These are phyloP conservation scores for Lacerta agilis DNA, from an alignment of 2,797 vertebrate genomes.

Conservation along the genomic window DNA sequence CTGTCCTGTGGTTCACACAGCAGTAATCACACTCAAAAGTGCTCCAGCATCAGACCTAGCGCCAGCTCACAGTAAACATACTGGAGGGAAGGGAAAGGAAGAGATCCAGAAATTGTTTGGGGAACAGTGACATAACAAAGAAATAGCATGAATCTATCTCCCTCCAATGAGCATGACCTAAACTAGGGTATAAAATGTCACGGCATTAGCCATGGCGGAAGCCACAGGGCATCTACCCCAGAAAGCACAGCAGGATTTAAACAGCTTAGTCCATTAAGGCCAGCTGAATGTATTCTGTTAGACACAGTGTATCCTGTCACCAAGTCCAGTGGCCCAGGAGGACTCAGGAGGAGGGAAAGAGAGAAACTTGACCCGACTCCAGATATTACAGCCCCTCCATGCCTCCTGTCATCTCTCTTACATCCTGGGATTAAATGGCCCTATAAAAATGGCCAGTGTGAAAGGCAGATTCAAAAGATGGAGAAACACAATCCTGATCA, in stretches of 20 bases:
- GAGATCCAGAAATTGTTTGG: not conserved
- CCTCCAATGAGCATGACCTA: not conserved
- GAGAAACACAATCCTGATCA: conserved; percentile 61
- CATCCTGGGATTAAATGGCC: conserved; percentile 66
- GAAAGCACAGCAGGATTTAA: not conserved
- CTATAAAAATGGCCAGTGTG: conserved; percentile 64
- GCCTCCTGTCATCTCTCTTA: conserved; percentile 63
- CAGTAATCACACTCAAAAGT: not conserved
- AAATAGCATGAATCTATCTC: not conserved
- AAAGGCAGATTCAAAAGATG: conserved; percentile 65
- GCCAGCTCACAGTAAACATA: not conserved
- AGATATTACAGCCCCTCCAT: conserved; percentile 37
- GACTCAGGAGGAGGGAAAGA: not conserved
- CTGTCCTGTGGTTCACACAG: not conserved
- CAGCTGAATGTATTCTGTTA: not conserved
- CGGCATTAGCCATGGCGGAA: not conserved
- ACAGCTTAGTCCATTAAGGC: not conserved
- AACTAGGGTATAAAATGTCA: not conserved
- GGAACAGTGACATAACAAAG: not conserved
- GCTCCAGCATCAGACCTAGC: fast-evolving
- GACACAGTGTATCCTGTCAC: conserved; percentile 46
- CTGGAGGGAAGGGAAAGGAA: not conserved
- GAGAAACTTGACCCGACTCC: conserved; percentile 51
- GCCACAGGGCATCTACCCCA: not conserved
- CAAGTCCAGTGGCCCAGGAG: not conserved